A percentile compares a stretch with the other conserved stretches of the same genome.
Conservation (phyloP, 2,888 invertebrate genomes). For the Perizoma flavofasciatum region DNA sequence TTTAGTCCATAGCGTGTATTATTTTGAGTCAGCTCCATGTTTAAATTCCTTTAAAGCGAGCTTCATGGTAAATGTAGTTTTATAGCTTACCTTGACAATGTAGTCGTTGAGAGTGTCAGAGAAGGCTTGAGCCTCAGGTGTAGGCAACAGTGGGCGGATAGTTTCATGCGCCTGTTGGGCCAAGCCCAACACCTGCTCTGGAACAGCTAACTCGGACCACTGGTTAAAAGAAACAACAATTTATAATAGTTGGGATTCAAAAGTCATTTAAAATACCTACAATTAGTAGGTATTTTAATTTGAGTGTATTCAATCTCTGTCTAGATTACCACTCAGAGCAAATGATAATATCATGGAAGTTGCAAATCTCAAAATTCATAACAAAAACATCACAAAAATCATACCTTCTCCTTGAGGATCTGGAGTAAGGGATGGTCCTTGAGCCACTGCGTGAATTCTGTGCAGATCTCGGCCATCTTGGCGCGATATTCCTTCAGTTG, state of each 20-base stretch:
- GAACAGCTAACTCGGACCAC: conserved; percentile 77
- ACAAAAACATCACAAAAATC: too few species aligned
- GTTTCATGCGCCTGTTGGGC: conserved; percentile 82
- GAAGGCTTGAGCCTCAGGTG: conserved; percentile 85
- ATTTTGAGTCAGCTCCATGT: too few species aligned
- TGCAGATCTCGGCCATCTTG: conserved; percentile 55
- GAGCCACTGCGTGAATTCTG: conserved; percentile 64
- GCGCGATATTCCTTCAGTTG: conserved; percentile 72
- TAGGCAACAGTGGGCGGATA: conserved; percentile 84
- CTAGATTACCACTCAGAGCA: too few species aligned
- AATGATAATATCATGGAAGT: too few species aligned
- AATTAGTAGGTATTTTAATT: too few species aligned
- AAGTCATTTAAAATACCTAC: too few species aligned
- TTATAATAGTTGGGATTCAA: not conserved
- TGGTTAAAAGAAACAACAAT: conserved; percentile 35
- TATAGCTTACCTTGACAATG: conserved; percentile 81
- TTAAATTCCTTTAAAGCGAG: too few species aligned
- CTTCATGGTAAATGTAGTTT: too few species aligned
- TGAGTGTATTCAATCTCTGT: too few species aligned
- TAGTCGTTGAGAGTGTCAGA: conserved; percentile 85
- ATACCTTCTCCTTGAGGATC: conserved; percentile 70
- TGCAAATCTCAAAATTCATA: too few species aligned
- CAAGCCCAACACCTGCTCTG: conserved; percentile 82
- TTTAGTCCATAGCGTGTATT: too few species aligned
- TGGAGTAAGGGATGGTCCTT: conserved; percentile 69